A percentile compares a stretch with the other conserved stretches of the same genome.
Evolutionary conservation across 2,113 vertebrate genomes (phyloP).

Genomic region (Ceyx cyanopectus): DNA sequence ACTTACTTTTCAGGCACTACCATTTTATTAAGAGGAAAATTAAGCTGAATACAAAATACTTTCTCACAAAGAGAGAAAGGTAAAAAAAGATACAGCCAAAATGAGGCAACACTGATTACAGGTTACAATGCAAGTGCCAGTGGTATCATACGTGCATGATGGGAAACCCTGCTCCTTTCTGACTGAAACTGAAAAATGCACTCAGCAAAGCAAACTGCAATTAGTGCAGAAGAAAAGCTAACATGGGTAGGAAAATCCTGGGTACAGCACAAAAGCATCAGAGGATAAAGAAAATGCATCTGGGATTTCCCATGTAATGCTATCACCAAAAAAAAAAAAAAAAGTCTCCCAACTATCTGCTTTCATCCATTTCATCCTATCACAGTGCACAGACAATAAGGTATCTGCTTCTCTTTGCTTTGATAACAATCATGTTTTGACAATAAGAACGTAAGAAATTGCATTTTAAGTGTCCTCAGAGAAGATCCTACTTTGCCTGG

Average conservation of each 20-base stretch:
- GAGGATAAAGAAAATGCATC: not conserved
- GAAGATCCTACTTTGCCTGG: not conserved
- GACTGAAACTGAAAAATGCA: slow-evolving; percentile 13
- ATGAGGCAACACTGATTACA: slow-evolving; percentile 55
- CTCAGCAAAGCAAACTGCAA: slow-evolving; percentile 16
- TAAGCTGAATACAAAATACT: slow-evolving; percentile 70
- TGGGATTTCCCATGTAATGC: not conserved
- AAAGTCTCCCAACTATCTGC: not conserved
- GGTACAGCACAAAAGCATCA: not conserved
- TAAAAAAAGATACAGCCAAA: slow-evolving; percentile 73
- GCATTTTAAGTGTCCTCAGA: not conserved
- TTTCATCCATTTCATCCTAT: not conserved
- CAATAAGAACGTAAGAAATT: not conserved
- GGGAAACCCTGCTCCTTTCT: slow-evolving; percentile 54
- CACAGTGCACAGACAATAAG: not conserved
- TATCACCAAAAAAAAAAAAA: not conserved
- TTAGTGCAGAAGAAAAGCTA: slow-evolving; percentile 18
- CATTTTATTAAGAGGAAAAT: slow-evolving; percentile 74
- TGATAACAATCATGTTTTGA: not conserved
- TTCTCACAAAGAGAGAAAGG: slow-evolving; percentile 70
- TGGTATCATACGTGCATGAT: not conserved
- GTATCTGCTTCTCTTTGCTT: not conserved
- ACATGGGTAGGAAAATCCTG: not conserved
- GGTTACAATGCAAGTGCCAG: slow-evolving; percentile 63
- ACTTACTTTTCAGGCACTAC: slow-evolving; percentile 75